Base-by-base conservation (phyloP, 2,113 vertebrate genomes). In the Paedocypris sp. region DNA sequence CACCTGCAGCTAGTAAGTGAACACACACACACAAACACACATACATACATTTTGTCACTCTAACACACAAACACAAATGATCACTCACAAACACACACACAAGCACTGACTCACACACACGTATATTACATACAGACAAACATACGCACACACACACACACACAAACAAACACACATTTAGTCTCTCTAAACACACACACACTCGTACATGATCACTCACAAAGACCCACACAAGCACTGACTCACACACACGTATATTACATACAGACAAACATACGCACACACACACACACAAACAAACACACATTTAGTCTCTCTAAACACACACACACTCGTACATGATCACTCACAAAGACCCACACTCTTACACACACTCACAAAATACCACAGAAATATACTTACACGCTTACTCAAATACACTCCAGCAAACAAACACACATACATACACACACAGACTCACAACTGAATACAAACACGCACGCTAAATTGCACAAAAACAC, bases 1-100 rank as follows among this genome's bases (percentile, higher is more conserved):
- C n/a, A 31, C n/a, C 13, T 10, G 42, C 26, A 33, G 23, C 5
- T 3, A 10, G 9, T 2, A n/a, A 25, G 18, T 23, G 19, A 22
- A 45, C 20, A 46, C 22, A 12, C 12, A 46, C 22, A 23, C 16
- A 45, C 18, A 43, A 16, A 43, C 16, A 19, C 19, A 36, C 5
- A 36, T 3, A 36, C 33, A 3, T 16, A 7, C 16, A 16, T 39
- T 7, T 36, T 36, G 7, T 36, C 6, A 15, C n/a, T n/a, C n/a
- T n/a, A n/a, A n/a, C n/a, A n/a, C n/a, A n/a, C n/a, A n/a, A n/a
- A n/a, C n/a, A n/a, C n/a, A n/a, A n/a, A n/a, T n/a, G n/a, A n/a
- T n/a, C n/a, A n/a, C n/a, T n/a, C 84, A 85, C 80, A 74, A 75
- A 80, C 87, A 81, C 83, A 74, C 43, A 77, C 65, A 72, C 26